Evolutionary conservation across 2,888 invertebrate species (phyloP).

Genomic region (Plebejus argus): DNA sequence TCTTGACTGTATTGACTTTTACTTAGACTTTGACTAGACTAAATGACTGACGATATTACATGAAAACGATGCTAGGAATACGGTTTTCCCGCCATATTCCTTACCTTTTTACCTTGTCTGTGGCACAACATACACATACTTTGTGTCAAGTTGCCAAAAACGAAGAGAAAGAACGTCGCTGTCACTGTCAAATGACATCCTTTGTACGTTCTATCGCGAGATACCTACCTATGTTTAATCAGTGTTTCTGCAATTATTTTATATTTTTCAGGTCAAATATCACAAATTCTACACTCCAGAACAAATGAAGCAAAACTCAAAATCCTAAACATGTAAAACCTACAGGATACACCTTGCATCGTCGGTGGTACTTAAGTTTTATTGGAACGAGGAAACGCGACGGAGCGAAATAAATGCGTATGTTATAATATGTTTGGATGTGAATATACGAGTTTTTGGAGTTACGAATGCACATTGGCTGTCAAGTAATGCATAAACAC

Average conservation of each 20-base stretch:
- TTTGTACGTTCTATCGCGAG: slow-evolving; percentile 25
- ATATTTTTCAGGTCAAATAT: slow-evolving; percentile 24
- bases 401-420: slow-evolving; percentile 18
- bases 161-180: background rate
- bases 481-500: slow-evolving; percentile 7
- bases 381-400: slow-evolving; percentile 8
- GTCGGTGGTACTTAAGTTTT: background rate
- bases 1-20: no score
- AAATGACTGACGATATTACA: no score
- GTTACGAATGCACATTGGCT: slow-evolving; percentile 14
- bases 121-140: no score
- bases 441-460: background rate
- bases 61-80: no score
- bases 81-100: no score
- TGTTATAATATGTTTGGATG: slow-evolving; percentile 12
- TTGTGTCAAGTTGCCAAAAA: no score
- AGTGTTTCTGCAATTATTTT: slow-evolving; percentile 17
- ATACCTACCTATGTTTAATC: background rate
- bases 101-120: no score
- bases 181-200: slow-evolving; percentile 21
- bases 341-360: slow-evolving; percentile 7
- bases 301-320: background rate
- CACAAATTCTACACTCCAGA: background rate
- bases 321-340: slow-evolving; percentile 11
- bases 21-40: no score